A percentile compares a stretch with the other conserved stretches of the same genome.
Conservation (phyloP, 2,888 invertebrate species). For the Eupithecia pulchellata region DNA sequence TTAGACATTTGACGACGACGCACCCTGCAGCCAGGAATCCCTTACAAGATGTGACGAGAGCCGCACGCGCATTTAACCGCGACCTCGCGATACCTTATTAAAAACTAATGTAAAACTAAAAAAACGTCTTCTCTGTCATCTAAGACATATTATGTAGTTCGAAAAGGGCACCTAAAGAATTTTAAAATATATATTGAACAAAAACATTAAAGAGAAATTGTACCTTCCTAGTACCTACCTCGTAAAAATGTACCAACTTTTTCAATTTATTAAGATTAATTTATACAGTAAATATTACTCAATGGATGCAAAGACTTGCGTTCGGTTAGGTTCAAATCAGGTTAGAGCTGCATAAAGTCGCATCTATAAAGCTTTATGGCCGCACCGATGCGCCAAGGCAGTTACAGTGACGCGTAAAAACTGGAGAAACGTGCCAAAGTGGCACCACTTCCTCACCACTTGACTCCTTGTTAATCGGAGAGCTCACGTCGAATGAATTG, state of each 20-base stretch:
- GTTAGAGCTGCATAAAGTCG: neutral
- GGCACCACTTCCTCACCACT: slow-evolving; percentile 2
- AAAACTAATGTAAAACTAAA: too few relatives aligned
- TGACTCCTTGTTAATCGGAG: slow-evolving; percentile 24
- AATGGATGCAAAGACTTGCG: neutral
- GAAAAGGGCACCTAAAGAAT: neutral
- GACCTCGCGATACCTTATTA: too few relatives aligned
- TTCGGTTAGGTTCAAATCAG: neutral
- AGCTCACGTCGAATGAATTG: slow-evolving; percentile 35
- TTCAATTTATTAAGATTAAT: neutral
- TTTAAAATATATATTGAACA: too few relatives aligned
- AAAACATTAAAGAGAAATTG: too few relatives aligned
- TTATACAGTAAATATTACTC: neutral
- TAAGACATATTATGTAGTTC: neutral
- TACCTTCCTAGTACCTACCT: too few relatives aligned
- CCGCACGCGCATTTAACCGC: too few relatives aligned
- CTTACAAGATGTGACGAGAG: too few relatives aligned
- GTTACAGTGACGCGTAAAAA: neutral
- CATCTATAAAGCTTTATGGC: neutral
- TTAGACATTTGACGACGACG: neutral
- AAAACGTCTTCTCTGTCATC: too few relatives aligned
- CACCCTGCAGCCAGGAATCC: too few relatives aligned
- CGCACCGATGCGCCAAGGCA: neutral
- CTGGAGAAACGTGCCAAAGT: slow-evolving; percentile 5
- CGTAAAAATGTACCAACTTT: neutral